Conservation (phyloP, 2,888 invertebrate species). For the Lamellibrachia satsuma region DNA sequence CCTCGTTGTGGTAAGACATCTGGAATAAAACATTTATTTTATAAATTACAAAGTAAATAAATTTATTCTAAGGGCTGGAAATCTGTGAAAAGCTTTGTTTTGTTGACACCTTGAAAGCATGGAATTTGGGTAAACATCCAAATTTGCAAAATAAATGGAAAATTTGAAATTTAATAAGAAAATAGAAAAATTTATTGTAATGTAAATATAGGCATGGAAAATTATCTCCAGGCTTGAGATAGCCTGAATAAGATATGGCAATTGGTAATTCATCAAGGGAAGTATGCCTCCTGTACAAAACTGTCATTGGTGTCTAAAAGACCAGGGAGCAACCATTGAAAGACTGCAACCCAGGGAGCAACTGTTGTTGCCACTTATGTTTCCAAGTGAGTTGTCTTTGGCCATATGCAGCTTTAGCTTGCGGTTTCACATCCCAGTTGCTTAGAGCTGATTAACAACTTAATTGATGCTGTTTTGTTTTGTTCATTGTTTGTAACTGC, state of each 20-base stretch:
- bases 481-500: neutral
- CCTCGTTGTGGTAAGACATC: neutral
- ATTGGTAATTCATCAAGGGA: neutral
- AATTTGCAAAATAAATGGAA: neutral
- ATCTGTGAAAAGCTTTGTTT: neutral
- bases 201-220: neutral
- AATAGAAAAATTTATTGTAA: neutral
- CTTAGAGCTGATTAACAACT: neutral
- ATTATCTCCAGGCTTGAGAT: neutral
- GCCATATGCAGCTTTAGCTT: neutral
- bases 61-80: neutral
- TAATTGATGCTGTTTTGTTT: neutral
- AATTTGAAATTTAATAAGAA: neutral
- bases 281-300: too few species aligned
- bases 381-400: neutral
- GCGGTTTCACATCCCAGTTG: neutral
- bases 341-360: neutral
- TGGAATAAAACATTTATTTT: neutral
- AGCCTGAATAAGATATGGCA: neutral
- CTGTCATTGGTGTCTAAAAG: too few species aligned
- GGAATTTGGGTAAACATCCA: neutral
- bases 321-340: too few species aligned
- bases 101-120: neutral
- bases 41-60: neutral
- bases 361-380: neutral